These are phyloP conservation scores for Melieria picta DNA, from an alignment of 2,888 invertebrate species.

Conservation along the genomic window DNA sequence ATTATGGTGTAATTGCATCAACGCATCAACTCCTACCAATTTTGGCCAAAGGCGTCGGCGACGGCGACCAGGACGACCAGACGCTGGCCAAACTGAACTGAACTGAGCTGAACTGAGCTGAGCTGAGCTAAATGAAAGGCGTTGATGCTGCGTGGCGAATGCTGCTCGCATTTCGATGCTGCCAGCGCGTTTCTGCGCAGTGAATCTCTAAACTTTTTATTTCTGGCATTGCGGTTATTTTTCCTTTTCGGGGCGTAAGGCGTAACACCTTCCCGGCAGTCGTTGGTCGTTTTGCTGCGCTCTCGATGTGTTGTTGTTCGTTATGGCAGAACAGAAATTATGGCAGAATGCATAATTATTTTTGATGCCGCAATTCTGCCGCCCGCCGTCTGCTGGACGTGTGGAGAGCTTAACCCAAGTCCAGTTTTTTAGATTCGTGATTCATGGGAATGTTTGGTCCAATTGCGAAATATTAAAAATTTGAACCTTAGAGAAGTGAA, in stretches of 20 bases:
- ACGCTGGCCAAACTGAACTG: background rate
- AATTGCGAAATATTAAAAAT: too few relatives aligned
- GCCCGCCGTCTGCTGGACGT: background rate
- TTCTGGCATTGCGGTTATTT: background rate
- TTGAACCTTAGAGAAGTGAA: too few relatives aligned
- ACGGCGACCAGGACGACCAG: constrained; percentile 4
- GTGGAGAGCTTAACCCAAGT: background rate
- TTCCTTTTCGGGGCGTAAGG: constrained; percentile 25
- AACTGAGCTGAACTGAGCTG: constrained; percentile 26
- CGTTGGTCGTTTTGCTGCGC: background rate
- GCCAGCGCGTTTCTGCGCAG: constrained; percentile 7
- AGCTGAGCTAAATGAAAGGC: constrained; percentile 4
- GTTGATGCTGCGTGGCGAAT: constrained; percentile 28
- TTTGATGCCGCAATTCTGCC: constrained; percentile 37
- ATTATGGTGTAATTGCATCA: constrained; percentile 67
- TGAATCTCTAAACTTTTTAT: constrained; percentile 13
- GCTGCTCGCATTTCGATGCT: constrained; percentile 21
- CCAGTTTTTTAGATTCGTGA: background rate
- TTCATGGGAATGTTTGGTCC: too few relatives aligned
- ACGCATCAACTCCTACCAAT: constrained; percentile 66
- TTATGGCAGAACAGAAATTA: constrained; percentile 50
- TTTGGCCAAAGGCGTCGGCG: constrained; percentile 53
- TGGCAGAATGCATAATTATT: constrained; percentile 62
- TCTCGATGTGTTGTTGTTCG: constrained; percentile 10
- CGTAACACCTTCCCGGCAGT: constrained; percentile 12